phyloP scores from a whole-genome alignment of 2,113 vertebrate genomes.

The Gopherus evgoodei region DNA sequence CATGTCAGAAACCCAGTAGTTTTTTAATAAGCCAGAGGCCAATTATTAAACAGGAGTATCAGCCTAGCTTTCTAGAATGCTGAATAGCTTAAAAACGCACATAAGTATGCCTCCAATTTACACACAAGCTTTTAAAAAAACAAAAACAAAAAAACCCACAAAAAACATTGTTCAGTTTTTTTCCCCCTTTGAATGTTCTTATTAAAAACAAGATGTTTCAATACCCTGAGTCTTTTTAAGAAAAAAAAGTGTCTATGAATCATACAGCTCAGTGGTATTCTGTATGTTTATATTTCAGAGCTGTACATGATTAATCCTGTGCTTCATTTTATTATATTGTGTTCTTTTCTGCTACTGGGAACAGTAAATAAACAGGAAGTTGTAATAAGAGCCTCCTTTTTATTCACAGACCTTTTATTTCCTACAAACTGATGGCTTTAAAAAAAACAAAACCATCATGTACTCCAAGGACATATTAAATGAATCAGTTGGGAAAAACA shows the following conservation, averaged over 20 bases:
- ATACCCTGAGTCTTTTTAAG: not conserved
- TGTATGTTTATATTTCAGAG: slow-evolving; percentile 35
- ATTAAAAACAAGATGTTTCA: not conserved
- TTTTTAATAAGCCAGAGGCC: accelerated
- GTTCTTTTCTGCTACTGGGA: slow-evolving; percentile 65
- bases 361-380: slow-evolving; percentile 71
- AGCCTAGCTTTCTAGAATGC: not conserved
- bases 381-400: slow-evolving; percentile 70
- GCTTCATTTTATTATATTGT: slow-evolving; percentile 55
- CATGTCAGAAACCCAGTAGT: not conserved
- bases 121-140: not conserved
- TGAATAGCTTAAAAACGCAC: not conserved
- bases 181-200: not conserved
- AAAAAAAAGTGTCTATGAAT: accelerated
- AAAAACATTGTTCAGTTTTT: not conserved
- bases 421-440: slow-evolving; percentile 47
- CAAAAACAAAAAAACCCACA: too few species aligned
- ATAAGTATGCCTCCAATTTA: not conserved
- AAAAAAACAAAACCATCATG: slow-evolving; percentile 1
- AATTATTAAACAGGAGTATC: not conserved
- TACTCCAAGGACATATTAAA: slow-evolving; percentile 4
- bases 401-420: slow-evolving; percentile 71
- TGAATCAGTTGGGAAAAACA: slow-evolving; percentile 18
- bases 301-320: slow-evolving; percentile 52
- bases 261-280: not conserved